These are phyloP conservation scores for Trichechus manatus DNA, from an alignment of 2,113 vertebrate species.

Conservation along the genomic window DNA sequence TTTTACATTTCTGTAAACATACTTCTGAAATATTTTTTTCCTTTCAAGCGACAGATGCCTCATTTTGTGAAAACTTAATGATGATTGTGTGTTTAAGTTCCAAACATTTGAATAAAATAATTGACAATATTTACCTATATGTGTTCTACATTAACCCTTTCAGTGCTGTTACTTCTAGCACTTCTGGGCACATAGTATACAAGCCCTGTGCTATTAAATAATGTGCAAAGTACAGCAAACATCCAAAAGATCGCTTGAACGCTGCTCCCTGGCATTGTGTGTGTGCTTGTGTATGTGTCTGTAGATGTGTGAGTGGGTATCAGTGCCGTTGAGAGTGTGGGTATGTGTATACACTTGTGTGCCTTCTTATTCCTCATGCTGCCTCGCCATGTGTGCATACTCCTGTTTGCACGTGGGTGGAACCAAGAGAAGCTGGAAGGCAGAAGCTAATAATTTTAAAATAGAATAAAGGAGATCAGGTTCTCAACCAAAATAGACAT, in stretches of 20 bases:
- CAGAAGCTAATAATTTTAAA: conserved; percentile 75
- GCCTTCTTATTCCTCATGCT: not conserved
- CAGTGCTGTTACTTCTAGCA: conserved; percentile 77
- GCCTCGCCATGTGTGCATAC: not conserved
- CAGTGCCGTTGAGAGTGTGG: not conserved
- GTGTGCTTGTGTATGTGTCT: not conserved
- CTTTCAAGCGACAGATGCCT: conserved; percentile 91
- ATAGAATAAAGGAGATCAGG: conserved; percentile 35
- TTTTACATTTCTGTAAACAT: conserved; percentile 93
- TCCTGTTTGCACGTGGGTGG: not conserved
- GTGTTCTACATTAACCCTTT: conserved; percentile 89
- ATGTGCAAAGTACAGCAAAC: conserved; percentile 68
- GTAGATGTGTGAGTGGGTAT: not conserved
- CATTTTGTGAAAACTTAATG: conserved; percentile 90
- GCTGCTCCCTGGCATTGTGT: conserved; percentile 72
- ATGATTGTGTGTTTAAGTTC: conserved; percentile 90
- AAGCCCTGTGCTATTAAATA: conserved; percentile 54
- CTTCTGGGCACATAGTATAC: conserved; percentile 67
- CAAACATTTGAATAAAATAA: conserved; percentile 92
- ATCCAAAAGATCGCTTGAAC: conserved; percentile 69
- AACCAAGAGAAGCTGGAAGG: conserved; percentile 64
- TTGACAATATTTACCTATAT: conserved; percentile 91
- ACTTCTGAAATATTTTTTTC: conserved; percentile 92
- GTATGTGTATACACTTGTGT: not conserved
- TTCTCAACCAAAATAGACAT: conserved; percentile 68